Evolutionary conservation across 2,888 invertebrate species (phyloP), one percentile per base, ranked within the genome.

Genomic region (Protophormia terraenovae): DNA sequence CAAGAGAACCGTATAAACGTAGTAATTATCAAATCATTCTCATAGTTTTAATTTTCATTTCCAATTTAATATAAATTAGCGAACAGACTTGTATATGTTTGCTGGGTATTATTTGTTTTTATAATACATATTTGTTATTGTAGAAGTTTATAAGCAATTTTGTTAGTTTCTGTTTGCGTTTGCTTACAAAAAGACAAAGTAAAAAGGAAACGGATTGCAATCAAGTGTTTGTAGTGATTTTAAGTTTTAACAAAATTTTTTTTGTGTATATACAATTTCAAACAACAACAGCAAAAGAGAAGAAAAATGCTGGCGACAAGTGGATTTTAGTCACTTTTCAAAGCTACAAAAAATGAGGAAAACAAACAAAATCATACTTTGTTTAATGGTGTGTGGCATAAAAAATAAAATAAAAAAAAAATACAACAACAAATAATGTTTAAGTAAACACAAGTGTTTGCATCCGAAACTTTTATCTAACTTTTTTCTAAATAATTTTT

Each of bases 271-370:
- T n/a, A 53, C 5, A 45, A 50, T 27, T 62, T 78, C 22, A 16
- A 64, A 24, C 22, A 41, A 8, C 22, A 62, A 24, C 22, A 29
- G 45, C 27, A 50, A 69, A 66, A 29, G 32, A 53, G n/a, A 58
- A 8, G 58, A 60, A 62, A 55, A 76, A 38, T 67, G 47, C 58
- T 79, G 75, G 78, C 64, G 75, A 76, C 83, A 86, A 83, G 76
- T 78, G 62, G 73, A 67, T 80, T 83, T 83, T 73, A 50, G 69
- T 76, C 60, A 77, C 78, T 69, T 77, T 80, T 83, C 69, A 77
- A 71, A 79, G 27, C 69, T 67, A 27, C 32, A 67, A 8, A 71
- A 71, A 22, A 38, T 60, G n/a, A 69, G 27, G 35, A 55, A 72
- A 53, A 58, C 64, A 64, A 22, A 50, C 35, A 67, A 55, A 50